A percentile compares a stretch with the other conserved stretches of the same genome.
phyloP scores from a whole-genome alignment of 2,113 vertebrate species.

The Siniperca knerii region DNA sequence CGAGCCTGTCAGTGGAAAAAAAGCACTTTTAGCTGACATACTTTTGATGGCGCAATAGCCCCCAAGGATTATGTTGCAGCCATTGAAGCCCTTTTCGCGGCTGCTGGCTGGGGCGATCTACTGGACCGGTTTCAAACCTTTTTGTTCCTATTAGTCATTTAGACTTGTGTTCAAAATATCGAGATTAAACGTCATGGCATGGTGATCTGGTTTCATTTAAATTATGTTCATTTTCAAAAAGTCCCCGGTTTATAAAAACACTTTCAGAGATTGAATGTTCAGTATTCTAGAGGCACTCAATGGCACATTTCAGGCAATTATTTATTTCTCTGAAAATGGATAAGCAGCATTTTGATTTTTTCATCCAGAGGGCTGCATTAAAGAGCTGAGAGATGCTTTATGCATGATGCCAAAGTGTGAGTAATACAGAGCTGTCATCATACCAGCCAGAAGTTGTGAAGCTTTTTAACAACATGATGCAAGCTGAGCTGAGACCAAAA shows the following conservation, averaged over 20 bases:
- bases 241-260: background rate
- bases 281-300: background rate
- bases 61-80: too few species aligned
- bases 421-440: slow-evolving; percentile 37
- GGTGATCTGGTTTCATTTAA: slow-evolving; percentile 11
- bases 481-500: slow-evolving; percentile 11
- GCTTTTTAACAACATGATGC: slow-evolving; percentile 16
- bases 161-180: background rate
- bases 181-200: background rate
- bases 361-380: slow-evolving; percentile 11
- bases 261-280: slow-evolving; percentile 3
- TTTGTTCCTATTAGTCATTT: too few species aligned
- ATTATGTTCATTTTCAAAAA: background rate
- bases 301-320: slow-evolving; percentile 7
- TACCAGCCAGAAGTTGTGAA: slow-evolving; percentile 12
- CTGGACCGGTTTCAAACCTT: too few species aligned
- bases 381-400: slow-evolving; percentile 21
- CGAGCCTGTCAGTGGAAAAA: too few species aligned
- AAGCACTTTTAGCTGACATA: too few species aligned
- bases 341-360: slow-evolving; percentile 9
- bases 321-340: background rate
- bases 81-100: too few species aligned
- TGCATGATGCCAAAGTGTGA: slow-evolving; percentile 25
- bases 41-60: too few species aligned
- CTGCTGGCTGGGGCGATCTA: too few species aligned